phyloP scores from a whole-genome alignment of 2,888 invertebrate species.

The Lycophotia porphyrea region DNA sequence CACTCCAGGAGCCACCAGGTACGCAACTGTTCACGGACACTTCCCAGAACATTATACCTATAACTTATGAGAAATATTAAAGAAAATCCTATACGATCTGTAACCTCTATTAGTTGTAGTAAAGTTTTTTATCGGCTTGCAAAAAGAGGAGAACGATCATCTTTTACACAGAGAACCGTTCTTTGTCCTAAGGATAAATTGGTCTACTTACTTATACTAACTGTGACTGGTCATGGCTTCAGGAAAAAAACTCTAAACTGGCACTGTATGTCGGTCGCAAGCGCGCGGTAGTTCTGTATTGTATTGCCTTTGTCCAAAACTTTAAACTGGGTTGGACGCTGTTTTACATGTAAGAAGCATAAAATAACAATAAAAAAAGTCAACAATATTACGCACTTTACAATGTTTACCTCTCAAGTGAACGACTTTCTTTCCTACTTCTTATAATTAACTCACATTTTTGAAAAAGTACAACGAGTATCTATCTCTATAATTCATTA shows the following conservation, averaged over 20 bases:
- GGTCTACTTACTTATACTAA: background rate
- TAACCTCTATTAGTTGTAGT: background rate
- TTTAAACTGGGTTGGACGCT: background rate
- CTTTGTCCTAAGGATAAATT: background rate
- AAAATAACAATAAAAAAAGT: background rate
- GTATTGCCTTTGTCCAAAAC: slow-evolving; percentile 7
- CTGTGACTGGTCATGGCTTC: background rate
- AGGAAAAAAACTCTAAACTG: slow-evolving; percentile 23
- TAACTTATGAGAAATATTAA: background rate
- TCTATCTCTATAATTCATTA: slow-evolving; percentile 4
- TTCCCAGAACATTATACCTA: background rate
- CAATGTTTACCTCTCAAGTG: background rate
- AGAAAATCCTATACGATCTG: background rate
- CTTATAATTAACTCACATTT: background rate
- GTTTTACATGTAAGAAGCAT: background rate
- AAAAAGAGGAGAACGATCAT: background rate
- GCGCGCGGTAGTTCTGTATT: slow-evolving; percentile 19
- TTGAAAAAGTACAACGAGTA: background rate
- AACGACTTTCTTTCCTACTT: background rate
- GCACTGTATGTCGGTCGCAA: slow-evolving; percentile 17
- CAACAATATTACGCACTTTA: background rate
- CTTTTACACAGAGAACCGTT: background rate
- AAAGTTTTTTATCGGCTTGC: background rate
- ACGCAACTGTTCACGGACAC: too few species aligned
- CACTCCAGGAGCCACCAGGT: slow-evolving; percentile 89